Percentiles rank a stretch among this genome's conserved stretches.
Evolutionary conservation across 92 coral and sea anemone genomes (phyloP).

Genomic region (Desmophyllum pertusum): DNA sequence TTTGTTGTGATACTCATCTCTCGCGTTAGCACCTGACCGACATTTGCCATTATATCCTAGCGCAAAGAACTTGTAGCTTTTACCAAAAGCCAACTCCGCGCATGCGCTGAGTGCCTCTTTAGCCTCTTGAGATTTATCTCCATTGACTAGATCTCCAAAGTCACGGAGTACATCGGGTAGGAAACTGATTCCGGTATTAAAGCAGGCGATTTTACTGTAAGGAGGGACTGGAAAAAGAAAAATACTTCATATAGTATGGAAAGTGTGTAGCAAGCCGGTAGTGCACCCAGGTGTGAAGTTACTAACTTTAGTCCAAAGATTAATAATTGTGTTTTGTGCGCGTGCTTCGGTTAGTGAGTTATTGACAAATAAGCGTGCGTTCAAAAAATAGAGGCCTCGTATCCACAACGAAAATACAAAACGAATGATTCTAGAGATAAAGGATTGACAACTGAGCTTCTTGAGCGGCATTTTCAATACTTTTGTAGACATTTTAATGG

Average conservation of each 20-base stretch:
- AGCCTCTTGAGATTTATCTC: neutral
- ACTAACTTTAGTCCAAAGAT: no score
- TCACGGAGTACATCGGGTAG: constrained; percentile 7
- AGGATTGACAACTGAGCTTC: no score
- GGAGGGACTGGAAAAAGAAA: constrained; percentile 3
- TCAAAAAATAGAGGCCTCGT: no score
- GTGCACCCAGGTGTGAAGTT: neutral
- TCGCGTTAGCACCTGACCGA: constrained; percentile 33
- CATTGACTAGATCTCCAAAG: neutral
- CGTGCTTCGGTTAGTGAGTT: no score
- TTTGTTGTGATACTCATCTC: constrained; percentile 16
- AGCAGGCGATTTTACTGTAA: constrained; percentile 25
- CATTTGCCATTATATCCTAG: constrained; percentile 50
- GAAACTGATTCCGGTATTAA: neutral
- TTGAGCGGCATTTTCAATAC: no score
- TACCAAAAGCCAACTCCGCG: constrained; percentile 38
- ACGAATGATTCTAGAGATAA: no score
- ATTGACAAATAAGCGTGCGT: no score
- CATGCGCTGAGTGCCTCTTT: constrained; percentile 11
- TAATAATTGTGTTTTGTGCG: no score
- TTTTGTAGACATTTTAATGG: no score
- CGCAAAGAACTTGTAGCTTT: constrained; percentile 45
- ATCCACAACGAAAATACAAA: no score
- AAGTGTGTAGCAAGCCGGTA: no score
- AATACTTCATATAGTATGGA: neutral